A percentile compares a stretch with the other conserved stretches of the same genome.
These are phyloP conservation scores for Hymenochirus boettgeri DNA, from an alignment of 2,113 vertebrate genomes.

Conservation along the genomic window DNA sequence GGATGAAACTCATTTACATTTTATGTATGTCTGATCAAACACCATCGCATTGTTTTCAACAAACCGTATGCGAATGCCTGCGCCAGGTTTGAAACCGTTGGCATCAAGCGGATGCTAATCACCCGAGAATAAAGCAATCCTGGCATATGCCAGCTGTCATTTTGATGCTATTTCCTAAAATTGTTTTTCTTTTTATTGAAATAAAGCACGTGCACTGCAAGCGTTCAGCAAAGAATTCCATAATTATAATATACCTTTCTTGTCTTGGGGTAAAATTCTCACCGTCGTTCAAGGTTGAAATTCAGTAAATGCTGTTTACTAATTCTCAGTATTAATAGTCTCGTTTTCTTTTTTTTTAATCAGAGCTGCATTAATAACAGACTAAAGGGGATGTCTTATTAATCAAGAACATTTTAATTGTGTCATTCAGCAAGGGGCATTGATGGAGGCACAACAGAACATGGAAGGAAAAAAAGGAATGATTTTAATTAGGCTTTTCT, in stretches of 20 bases:
- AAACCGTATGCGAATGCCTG: slow-evolving; percentile 3
- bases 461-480: too few relatives aligned
- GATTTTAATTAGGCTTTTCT: too few relatives aligned
- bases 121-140: slow-evolving; percentile 9
- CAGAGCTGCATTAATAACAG: too few relatives aligned
- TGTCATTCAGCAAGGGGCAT: too few relatives aligned
- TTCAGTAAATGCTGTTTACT: too few relatives aligned
- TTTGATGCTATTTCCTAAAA: slow-evolving; percentile 22
- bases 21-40: slow-evolving; percentile 12
- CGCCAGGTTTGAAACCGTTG: slow-evolving; percentile 11
- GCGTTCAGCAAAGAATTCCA: background rate
- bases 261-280: background rate
- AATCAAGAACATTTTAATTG: too few relatives aligned
- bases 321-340: too few relatives aligned
- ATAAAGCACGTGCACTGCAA: background rate
- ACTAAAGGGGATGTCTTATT: too few relatives aligned
- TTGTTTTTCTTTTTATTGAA: slow-evolving; percentile 13
- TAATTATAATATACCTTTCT: slow-evolving; percentile 6
- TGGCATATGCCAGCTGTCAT: slow-evolving; percentile 17
- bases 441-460: too few relatives aligned
- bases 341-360: too few relatives aligned
- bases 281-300: too few relatives aligned
- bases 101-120: slow-evolving; percentile 4
- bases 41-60: slow-evolving; percentile 13
- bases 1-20: slow-evolving; percentile 14